Base-by-base conservation (phyloP, 1,140 invertebrate genomes). In the Drosophila albomicans region DNA sequence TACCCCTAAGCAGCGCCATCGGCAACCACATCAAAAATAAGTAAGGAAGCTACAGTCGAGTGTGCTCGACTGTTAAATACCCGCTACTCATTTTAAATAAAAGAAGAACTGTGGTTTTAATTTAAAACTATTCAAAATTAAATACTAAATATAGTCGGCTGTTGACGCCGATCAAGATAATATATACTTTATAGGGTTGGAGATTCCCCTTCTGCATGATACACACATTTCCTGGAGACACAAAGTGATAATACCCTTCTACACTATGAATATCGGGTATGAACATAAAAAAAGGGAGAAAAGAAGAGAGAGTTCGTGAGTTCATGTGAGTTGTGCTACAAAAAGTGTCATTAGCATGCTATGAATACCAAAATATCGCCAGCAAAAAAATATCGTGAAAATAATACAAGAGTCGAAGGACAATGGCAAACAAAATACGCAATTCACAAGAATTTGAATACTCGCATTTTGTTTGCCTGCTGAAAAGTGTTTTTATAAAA, bases 271-370 rank as follows among this genome's bases (percentile, higher is more conserved):
- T 25, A 25, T 4, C 20, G 20, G 20, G 20, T 25, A 25, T 25
- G 11, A 32, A 6, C 2, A 32, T 32, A 32, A 6, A 8, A 5
- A 32, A 6, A 32, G 32, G 7, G 32, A 32, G 32, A 32, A 8
- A 32, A 6, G 35, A 0, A 38, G 10, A 38, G 8, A 79, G 49
- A 41, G 10, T 25, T 13, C 30, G 56, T n/a, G n/a, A n/a, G n/a
- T n/a, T n/a, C 57, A 46, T 38, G 57, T 46, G 57, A 46, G 25
- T 52, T 4, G 10, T 20, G 51, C 30, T 8, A 58, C 45, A 80
- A 76, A 79, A 80, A 73, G 46, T 65, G 70, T 71, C 77, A 78
- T 84, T 74, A 75, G 70, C 62, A 71, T 68, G 45, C 67, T 46
- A 78, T 49, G 43, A 65, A 66, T 59, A 59, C 20, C 46, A 52